phyloP scores from a whole-genome alignment of 2,113 vertebrate genomes.

The Hystrix cristata region DNA sequence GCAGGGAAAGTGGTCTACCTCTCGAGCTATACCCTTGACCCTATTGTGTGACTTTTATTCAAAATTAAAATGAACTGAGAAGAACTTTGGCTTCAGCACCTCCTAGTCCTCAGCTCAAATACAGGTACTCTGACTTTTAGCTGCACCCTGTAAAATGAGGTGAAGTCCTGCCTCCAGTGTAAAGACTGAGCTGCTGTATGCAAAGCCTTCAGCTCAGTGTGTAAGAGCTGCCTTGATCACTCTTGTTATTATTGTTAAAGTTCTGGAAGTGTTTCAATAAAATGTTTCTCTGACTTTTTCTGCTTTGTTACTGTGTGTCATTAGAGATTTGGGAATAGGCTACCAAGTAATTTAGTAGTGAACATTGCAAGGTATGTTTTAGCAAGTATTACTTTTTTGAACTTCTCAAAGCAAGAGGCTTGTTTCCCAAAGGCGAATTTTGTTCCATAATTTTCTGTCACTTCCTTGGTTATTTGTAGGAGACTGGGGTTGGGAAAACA shows the following conservation, averaged over 20 bases:
- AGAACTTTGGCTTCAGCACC: slow-evolving; percentile 2
- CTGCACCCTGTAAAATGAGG: neutral
- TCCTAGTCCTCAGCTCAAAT: slow-evolving; percentile 2
- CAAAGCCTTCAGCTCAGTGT: neutral
- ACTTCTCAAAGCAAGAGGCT: neutral
- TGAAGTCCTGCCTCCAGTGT: neutral
- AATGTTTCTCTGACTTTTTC: slow-evolving; percentile 1
- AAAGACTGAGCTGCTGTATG: neutral
- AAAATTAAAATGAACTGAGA: slow-evolving; percentile 22
- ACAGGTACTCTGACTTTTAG: neutral
- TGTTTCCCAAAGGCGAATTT: neutral
- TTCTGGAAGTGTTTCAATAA: neutral
- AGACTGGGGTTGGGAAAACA: slow-evolving; percentile 97
- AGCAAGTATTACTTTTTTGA: neutral
- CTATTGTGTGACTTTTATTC: neutral
- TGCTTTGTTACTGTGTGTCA: slow-evolving; percentile 35
- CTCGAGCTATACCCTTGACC: neutral
- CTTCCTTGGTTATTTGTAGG: slow-evolving; percentile 87
- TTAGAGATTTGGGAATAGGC: slow-evolving; percentile 11
- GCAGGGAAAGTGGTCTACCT: neutral
- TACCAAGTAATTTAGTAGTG: slow-evolving; percentile 46
- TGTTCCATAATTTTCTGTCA: neutral
- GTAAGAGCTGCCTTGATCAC: neutral
- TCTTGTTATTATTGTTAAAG: neutral
- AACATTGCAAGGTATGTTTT: neutral